phyloP scores from a whole-genome alignment of 2,113 vertebrate genomes.

The Platichthys stellatus region DNA sequence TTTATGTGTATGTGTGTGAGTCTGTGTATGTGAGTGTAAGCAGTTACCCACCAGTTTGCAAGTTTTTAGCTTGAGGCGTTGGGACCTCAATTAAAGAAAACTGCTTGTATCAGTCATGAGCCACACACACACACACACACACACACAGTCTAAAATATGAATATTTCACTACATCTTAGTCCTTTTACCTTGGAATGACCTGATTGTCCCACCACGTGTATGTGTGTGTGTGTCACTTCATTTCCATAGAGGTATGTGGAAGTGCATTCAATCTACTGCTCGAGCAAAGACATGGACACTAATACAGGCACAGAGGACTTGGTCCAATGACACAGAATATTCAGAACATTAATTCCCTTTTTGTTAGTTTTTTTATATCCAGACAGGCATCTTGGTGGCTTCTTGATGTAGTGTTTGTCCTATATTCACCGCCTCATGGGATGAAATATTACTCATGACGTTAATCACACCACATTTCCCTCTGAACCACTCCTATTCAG shows the following conservation, averaged over 20 bases:
- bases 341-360: conserved; percentile 62
- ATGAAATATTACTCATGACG: conserved; percentile 21
- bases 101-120: conserved; percentile 69
- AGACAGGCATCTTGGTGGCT: conserved; percentile 34
- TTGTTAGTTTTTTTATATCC: conserved; percentile 47
- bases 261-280: conserved; percentile 81
- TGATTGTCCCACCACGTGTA: conserved; percentile 68
- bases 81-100: conserved; percentile 77
- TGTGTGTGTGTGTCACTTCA: conserved; percentile 67
- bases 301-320: conserved; percentile 75
- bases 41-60: conserved; percentile 48
- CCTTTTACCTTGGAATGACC: conserved; percentile 81
- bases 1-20: conserved; percentile 17
- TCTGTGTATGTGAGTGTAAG: conserved; percentile 34
- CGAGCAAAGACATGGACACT: conserved; percentile 71
- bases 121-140: conserved; percentile 31
- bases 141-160: conserved; percentile 64
- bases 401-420: conserved; percentile 31
- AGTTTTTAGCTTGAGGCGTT: conserved; percentile 69
- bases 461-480: conserved; percentile 18
- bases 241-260: conserved; percentile 81
- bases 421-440: conserved; percentile 15
- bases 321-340: conserved; percentile 77
- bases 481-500: background rate
- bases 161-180: conserved; percentile 78